Evolutionary conservation across 2,888 invertebrate species (phyloP), one percentile per base, ranked within the genome.

Genomic region (Lepidonotus clava): DNA sequence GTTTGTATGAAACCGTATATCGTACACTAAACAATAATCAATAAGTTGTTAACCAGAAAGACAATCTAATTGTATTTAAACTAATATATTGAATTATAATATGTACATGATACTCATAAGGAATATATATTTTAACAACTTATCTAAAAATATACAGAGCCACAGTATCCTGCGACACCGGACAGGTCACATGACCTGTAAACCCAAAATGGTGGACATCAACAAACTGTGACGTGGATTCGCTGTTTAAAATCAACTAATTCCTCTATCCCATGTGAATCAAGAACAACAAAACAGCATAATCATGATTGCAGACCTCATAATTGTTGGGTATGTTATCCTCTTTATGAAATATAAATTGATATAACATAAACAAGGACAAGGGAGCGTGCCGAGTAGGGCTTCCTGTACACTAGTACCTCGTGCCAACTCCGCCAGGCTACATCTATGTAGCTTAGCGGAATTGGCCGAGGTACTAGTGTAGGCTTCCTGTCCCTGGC

Each of bases 141-240:
- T 18, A 18, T 6, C 46, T 46, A 18, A 18, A 56, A 8, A 8
- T 18, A n/a, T 18, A 56, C 14, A n/a, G n/a, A n/a, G n/a, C n/a
- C n/a, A n/a, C n/a, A n/a, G n/a, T 34, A 21, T 34, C 8, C 11
- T 34, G 71, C 34, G n/a, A 71, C 28, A 28, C 28, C 34, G 21
- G 24, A 21, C 1, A 32, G 71, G 71, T 71, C 71, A 71, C 71
- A 71, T 71, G 71, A 71, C 38, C 71, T 36, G 14, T 46, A 36
- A 71, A 36, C 34, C 34, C 67, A 71, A 71, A 36, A 71, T 71
- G 71, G 71, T 38, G 71, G 71, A 71, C 38, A n/a, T 71, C 71
- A 71, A 71, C 71, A 71, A 71, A 34, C 21, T 71, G 71, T 71
- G 71, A 71, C 71, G 71, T 71, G 71, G 71, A 71, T 71, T 71